Base-by-base conservation (phyloP, 53 echinoderm and acorn worm genomes). In the Crossaster papposus region DNA sequence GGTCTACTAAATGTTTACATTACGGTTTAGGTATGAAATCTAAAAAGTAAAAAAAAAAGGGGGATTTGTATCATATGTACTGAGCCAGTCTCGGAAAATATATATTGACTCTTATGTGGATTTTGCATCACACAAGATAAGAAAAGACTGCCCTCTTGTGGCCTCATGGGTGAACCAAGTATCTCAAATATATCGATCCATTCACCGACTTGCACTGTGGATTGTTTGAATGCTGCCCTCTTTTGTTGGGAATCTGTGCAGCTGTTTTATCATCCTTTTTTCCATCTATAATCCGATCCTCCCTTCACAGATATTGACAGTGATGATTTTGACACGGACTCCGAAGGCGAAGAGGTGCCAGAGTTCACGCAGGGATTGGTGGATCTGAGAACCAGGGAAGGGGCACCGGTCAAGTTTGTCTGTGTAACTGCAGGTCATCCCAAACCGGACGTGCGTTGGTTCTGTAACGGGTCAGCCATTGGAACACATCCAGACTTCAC, bases 261-360 rank as follows among this genome's bases (percentile, higher is more conserved):
- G n/a, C n/a, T n/a, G n/a, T n/a, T n/a, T n/a, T n/a, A n/a, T n/a
- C n/a, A 15, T 28, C 73, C 44, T 30, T 37, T 29, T 85, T 24
- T 44, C 44, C 70, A n/a, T 78, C 44, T 79, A 37, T n/a, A 12
- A 65, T 82, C 58, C 30, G 13, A 53, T 64, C 51, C 32, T 23
- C 54, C 26, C 79, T 30, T 32, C 73, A 92, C 88, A 92, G 84
- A 83, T 68, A 34, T 63, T 70, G 89, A 89, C 79, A 86, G 91
- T 54, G 82, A 90, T 81, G 65, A 52, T 10, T 81, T 73, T 90
- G 72, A 90, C 58, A 83, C 83, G 38, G 90, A 64, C 15, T 76
- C 86, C 54, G 91, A 91, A 52, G 79, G 71, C 33, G 79, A 68
- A 22, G 91, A 87, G 20, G 87, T 44, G 26, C 91, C 92, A 55